Base-by-base conservation (phyloP, 92 coral and sea anemone genomes). In the Actinernus sp. region DNA sequence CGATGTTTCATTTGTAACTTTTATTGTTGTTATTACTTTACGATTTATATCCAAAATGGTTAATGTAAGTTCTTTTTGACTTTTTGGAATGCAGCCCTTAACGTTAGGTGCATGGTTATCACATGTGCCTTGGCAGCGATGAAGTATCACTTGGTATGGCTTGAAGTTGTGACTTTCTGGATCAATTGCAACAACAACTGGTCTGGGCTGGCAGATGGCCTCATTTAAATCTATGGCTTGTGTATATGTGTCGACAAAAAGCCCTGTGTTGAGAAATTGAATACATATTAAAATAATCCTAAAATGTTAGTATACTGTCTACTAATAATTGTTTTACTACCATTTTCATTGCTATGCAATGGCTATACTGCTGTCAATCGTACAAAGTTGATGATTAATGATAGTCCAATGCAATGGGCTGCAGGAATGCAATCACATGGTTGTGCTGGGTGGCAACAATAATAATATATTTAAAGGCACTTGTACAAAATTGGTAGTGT, bases 91-190 rank as follows among this genome's bases (percentile, higher is more conserved):
- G 27, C 89, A 83, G 2, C 76, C 30, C 40, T 50, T 71, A 23
- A 57, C 21, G 10, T 57, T 33, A 13, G 59, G 73, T 16, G 61
- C 36, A 26, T 16, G 24, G 0, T 24, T 65, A 13, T 59, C 25
- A 26, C 74, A 85, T 11, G 91, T 85, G 28, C 91, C 91, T n/a
- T 55, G 11, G 33, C 91, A 85, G 21, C 57, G 82, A 53, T 71
- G 25, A 13, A 85, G 66, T 31, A 49, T 25, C 22, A 85, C 46
- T 19, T 78, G 86, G 59, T 71, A 64, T 2, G 91, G 91, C 34
- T 50, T 57, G 59, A 8, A 14, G 16, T 30, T 34, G 19, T 45
- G 52, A 14, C 14, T 34, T 23, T 23, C 52, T 7, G 8, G 8
- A 23, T 45, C 52, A 25, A 63, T 49, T 0, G 59, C 5, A 12